phyloP scores from a whole-genome alignment of 1,140 invertebrate species.

The Melipona quadrifasciata region DNA sequence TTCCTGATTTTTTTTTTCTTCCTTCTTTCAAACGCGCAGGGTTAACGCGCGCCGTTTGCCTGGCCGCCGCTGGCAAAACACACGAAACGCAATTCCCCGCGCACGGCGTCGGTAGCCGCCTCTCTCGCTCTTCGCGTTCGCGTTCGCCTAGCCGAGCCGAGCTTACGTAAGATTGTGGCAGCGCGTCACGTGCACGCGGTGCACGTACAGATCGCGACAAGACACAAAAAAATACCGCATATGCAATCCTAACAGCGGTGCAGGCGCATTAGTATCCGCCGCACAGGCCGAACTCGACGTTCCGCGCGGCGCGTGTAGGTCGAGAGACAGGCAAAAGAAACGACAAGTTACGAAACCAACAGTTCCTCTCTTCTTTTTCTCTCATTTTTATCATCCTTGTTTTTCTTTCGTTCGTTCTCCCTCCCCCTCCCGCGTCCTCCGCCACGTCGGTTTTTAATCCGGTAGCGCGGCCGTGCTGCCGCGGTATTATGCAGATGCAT shows the following conservation, averaged over 20 bases:
- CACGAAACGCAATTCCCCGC: background rate
- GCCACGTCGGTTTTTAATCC: constrained; percentile 8
- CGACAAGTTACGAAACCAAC: constrained; percentile 68
- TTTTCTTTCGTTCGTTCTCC: background rate
- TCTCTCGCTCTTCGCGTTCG: constrained; percentile 17
- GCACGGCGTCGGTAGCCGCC: background rate
- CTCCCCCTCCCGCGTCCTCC: background rate
- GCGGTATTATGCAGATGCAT: constrained; percentile 33
- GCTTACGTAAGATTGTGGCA: constrained; percentile 68
- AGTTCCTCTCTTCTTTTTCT: constrained; percentile 49
- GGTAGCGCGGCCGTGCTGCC: constrained; percentile 45
- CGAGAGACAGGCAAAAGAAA: constrained; percentile 58
- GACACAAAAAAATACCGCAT: constrained; percentile 67
- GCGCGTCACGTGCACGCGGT: constrained; percentile 65
- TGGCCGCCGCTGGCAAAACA: constrained; percentile 28
- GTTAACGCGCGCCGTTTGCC: constrained; percentile 9
- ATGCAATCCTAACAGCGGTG: constrained; percentile 65
- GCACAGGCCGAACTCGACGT: constrained; percentile 54
- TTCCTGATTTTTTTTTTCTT: constrained; percentile 1
- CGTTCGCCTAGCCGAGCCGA: constrained; percentile 35
- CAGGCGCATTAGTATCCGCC: constrained; percentile 63
- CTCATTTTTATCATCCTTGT: background rate
- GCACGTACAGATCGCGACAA: constrained; percentile 62
- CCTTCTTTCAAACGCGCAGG: background rate
- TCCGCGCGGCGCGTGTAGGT: constrained; percentile 53